phyloP scores from a whole-genome alignment of 2,888 invertebrate species.

The Luperina nickerlii region DNA sequence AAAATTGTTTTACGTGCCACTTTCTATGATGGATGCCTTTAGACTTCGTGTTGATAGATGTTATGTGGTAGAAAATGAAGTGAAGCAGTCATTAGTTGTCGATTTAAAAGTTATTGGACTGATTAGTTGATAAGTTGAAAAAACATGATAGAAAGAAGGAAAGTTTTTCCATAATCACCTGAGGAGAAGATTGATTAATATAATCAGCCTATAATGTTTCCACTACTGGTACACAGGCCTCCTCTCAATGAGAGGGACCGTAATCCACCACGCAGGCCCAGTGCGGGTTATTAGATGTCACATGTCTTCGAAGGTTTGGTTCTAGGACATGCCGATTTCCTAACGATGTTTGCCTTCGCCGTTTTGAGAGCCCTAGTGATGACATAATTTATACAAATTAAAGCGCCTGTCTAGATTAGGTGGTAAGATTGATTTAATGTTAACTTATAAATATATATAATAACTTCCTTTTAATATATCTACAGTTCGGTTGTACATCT shows the following conservation, averaged over 20 bases:
- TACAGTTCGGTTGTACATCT: not conserved
- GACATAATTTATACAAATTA: not conserved
- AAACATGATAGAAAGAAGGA: not conserved
- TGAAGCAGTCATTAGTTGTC: constrained; percentile 42
- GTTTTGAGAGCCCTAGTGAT: not conserved
- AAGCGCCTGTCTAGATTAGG: not conserved
- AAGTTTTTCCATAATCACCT: constrained; percentile 6
- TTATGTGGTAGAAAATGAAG: constrained; percentile 40
- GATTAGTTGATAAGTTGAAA: constrained; percentile 10
- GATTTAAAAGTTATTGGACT: constrained; percentile 38
- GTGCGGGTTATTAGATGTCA: not conserved
- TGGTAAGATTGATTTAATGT: constrained; percentile 3
- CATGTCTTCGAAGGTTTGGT: not conserved
- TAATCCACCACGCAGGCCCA: not conserved
- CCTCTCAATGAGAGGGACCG: not conserved
- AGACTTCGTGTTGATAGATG: constrained; percentile 48
- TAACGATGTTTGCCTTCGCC: not conserved
- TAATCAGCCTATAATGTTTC: not conserved
- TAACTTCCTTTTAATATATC: not conserved
- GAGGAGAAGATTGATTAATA: constrained; percentile 1
- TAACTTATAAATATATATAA: not conserved
- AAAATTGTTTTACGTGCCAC: constrained; percentile 71
- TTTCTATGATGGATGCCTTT: constrained; percentile 59
- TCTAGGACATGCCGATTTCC: not conserved
- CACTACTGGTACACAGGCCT: not conserved